These are phyloP conservation scores for Agelaius tricolor DNA, from an alignment of 2,113 vertebrate genomes.

Conservation along the genomic window DNA sequence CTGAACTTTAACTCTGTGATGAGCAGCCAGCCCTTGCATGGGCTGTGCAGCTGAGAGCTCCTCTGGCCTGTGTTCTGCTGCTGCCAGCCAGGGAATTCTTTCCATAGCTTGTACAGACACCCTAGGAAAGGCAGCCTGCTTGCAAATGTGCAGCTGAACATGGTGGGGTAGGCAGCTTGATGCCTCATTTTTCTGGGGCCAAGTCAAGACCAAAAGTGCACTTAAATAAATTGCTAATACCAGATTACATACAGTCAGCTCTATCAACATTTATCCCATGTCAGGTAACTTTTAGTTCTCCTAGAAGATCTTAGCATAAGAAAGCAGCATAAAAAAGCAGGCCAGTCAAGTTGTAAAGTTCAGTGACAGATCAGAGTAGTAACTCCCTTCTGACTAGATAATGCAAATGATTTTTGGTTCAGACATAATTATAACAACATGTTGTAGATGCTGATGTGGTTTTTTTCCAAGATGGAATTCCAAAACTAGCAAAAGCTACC, in stretches of 20 bases:
- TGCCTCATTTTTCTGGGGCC: background rate
- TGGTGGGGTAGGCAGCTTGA: background rate
- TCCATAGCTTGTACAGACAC: background rate
- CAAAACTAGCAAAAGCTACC: constrained; percentile 25
- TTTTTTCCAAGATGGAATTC: background rate
- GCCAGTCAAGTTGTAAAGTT: background rate
- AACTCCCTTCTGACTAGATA: background rate
- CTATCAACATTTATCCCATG: background rate
- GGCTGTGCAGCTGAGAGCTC: fast-evolving
- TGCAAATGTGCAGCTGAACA: background rate
- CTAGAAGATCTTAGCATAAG: background rate
- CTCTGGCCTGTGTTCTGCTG: background rate
- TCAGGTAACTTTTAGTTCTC: background rate
- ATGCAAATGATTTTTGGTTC: background rate
- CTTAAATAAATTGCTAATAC: background rate
- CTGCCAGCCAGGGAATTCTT: constrained; percentile 50
- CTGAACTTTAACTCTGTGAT: background rate
- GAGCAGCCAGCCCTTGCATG: background rate
- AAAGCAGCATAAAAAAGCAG: background rate
- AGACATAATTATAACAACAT: constrained; percentile 12
- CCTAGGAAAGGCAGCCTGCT: constrained; percentile 5
- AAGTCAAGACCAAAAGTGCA: background rate
- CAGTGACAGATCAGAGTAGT: background rate
- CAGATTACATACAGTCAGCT: background rate
- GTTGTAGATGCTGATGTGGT: background rate